Conservation (phyloP, 2,888 invertebrate genomes). For the Clusia tigrina region DNA sequence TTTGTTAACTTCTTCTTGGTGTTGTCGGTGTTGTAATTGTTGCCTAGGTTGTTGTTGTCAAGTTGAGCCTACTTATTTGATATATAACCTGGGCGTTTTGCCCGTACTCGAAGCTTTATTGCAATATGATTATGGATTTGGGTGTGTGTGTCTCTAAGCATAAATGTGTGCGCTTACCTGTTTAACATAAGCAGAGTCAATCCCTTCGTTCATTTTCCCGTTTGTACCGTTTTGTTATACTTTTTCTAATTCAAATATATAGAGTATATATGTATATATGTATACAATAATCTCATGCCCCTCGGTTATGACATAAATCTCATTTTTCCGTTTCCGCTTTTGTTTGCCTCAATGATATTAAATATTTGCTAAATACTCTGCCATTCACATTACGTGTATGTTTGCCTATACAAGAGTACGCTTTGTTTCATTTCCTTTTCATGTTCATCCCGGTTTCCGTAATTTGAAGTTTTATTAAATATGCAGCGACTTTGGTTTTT, state of each 20-base stretch:
- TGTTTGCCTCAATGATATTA: conserved; percentile 32
- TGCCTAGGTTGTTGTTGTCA: too few relatives aligned
- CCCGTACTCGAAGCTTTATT: conserved; percentile 21
- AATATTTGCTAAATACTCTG: conserved; percentile 36
- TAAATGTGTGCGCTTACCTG: not conserved
- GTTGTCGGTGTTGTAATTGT: too few relatives aligned
- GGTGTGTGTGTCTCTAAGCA: conserved; percentile 29
- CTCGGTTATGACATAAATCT: conserved; percentile 49
- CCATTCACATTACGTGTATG: too few relatives aligned
- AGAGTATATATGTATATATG: conserved; percentile 17
- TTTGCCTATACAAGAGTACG: conserved; percentile 5
- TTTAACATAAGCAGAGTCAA: not conserved
- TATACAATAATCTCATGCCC: conserved; percentile 8
- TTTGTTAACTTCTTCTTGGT: too few relatives aligned
- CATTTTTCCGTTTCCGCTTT: conserved; percentile 52
- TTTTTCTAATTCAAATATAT: not conserved
- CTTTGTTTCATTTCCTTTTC: not conserved
- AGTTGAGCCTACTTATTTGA: conserved; percentile 52
- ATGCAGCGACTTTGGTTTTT: too few relatives aligned
- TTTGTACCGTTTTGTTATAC: not conserved
- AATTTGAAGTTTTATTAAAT: too few relatives aligned
- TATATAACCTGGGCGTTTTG: conserved; percentile 31
- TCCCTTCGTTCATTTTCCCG: not conserved
- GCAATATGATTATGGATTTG: not conserved
- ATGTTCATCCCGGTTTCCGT: not conserved